Base-by-base conservation (phyloP, 2,113 vertebrate species). In the Perca fluviatilis region DNA sequence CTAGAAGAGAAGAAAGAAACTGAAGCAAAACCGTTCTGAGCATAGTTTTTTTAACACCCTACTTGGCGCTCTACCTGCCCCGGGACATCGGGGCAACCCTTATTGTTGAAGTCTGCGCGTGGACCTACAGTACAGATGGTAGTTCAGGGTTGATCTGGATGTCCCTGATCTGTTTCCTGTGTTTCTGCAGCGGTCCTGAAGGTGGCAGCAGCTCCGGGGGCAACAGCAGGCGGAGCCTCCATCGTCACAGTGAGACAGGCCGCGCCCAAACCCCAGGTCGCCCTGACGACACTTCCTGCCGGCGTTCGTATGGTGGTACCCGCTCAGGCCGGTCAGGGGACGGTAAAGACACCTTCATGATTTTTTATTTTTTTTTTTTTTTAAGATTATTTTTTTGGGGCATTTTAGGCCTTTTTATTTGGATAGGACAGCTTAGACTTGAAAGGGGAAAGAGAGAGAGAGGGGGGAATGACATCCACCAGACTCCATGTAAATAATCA, bases 261-360 rank as follows among this genome's bases (percentile, higher is more conserved):
- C 49, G 87, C 92, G 14, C 27, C 86, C 30, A 97, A 96, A 86
- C 91, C 95, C 33, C 94, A 95, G 0, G 86, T 96, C 23, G 94
- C 95, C 1, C 86, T 96, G 75, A 95, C 96, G 6, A 95, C 96
- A 13, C 93, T 97, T 78, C 96, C 96, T 5, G 94, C 96, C 0
- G 96, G 96, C 2, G 96, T 97, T 30, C 94, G 96, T n/a, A 97
- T 97, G 96, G 95, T 97, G 12, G 90, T 96, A 15, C 96, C 96
- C 3, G 90, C 94, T 8, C 96, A 96, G 87, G 91, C 92, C 0
- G 72, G 93, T 50, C 96, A 96, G 86, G 96, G 93, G 43, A 91
- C 94, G 84, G 94, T 95, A 92, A 61, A 77, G 4, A 51, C 0
- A 18, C 47, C 23, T 49, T n/a, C 30, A 1, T 63, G 2, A 6